Evolutionary conservation across 2,113 vertebrate species (phyloP).

Genomic region (Apodemus sylvaticus): DNA sequence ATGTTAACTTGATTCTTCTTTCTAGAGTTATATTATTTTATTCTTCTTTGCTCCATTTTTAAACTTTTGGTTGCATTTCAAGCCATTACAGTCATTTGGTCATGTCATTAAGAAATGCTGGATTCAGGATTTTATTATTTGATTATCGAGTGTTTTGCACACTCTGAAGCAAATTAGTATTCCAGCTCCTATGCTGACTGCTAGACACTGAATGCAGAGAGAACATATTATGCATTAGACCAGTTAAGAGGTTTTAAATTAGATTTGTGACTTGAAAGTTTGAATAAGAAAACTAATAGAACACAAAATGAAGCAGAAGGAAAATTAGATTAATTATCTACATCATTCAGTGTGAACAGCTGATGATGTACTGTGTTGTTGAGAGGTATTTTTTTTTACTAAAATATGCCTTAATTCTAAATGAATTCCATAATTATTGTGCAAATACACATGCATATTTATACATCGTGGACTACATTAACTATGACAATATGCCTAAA

Average conservation of each 20-base stretch:
- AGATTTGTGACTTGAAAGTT: conserved; percentile 90
- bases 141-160: conserved; percentile 80
- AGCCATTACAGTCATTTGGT: conserved; percentile 59
- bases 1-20: background rate
- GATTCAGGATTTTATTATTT: conserved; percentile 83
- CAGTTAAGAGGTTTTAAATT: conserved; percentile 89
- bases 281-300: conserved; percentile 90
- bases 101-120: conserved; percentile 78
- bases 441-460: conserved; percentile 73
- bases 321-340: conserved; percentile 89
- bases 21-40: conserved; percentile 58
- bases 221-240: conserved; percentile 86
- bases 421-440: conserved; percentile 40
- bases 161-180: conserved; percentile 83
- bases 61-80: background rate
- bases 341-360: conserved; percentile 81
- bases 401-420: conserved; percentile 69
- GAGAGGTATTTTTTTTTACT: conserved; percentile 79
- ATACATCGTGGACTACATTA: conserved; percentile 43
- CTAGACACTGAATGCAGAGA: conserved; percentile 82
- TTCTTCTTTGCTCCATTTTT: conserved; percentile 65
- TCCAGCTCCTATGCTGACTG: conserved; percentile 78
- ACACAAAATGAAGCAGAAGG: conserved; percentile 86
- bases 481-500: conserved; percentile 63
- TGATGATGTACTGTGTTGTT: conserved; percentile 77